Base-by-base conservation (phyloP, 2,797 vertebrate genomes). In the Channallabes apus region DNA sequence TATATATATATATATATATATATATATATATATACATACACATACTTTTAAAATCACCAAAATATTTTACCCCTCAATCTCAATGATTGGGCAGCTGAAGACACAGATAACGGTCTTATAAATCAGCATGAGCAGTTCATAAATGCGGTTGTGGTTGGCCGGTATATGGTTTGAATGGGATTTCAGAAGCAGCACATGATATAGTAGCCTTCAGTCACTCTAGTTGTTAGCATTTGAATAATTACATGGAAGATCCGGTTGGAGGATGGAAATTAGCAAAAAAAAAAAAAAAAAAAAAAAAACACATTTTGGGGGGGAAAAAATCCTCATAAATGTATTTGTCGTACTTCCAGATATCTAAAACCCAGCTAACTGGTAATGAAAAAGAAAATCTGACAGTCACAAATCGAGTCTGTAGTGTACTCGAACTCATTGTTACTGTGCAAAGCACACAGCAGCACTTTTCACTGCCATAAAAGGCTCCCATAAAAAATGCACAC, bases 401-500 rank as follows among this genome's bases (percentile, higher is more conserved):
- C 18, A 35, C 2, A 4, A 32, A 29, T 0, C 15, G 9, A 27
- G 32, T 24, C 20, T 15, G 6, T 18, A 8, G 12, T 8, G 22
- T 0, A 27, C 22, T 32, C 12, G 17, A n/a, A 22, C 6, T 32
- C 22, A n/a, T 18, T 62, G 77, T 64, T 46, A 46, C 17, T 11
- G 61, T 14, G 17, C 32, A 80, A 20, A 61, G n/a, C 17, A 69
- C 65, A 68, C 59, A 32, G 41, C 29, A 41, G 27, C 51, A 69
- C 32, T 41, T 69, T 15, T 14, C 29, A 54, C 24, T 59, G 41
- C 24, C 54, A 69, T n/a, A n/a, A n/a, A n/a, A n/a, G 62, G 59
- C 76, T 79, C 29, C 17, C 64, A 69, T 79, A 86, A 83, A 51
- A 9, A 41, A 41, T 15, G 56, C 22, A 29, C 12, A 83, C n/a